Evolutionary conservation across 2,888 invertebrate species (phyloP).

Genomic region (Homarus gammarus): DNA sequence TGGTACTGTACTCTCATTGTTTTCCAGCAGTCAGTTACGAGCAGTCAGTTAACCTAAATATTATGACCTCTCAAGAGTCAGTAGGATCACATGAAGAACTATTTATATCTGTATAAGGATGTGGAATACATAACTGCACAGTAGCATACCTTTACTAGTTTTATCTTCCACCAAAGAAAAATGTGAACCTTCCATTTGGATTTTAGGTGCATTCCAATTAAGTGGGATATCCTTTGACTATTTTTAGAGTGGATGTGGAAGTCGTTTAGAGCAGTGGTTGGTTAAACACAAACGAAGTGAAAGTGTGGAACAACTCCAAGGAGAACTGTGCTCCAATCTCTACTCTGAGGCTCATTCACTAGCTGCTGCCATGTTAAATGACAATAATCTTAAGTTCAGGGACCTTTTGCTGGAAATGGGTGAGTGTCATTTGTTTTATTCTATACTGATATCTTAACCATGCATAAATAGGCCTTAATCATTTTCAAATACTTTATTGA

Average conservation of each 20-base stretch:
- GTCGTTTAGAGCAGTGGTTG: constrained; percentile 58
- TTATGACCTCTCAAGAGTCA: no score
- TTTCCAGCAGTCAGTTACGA: no score
- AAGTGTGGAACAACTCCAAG: constrained; percentile 64
- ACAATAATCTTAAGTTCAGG: constrained; percentile 24
- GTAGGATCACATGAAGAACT: no score
- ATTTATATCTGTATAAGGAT: no score
- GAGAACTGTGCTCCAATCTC: constrained; percentile 59
- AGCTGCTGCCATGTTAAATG: constrained; percentile 3
- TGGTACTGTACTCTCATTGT: no score
- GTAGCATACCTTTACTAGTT: no score
- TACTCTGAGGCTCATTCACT: constrained; percentile 33
- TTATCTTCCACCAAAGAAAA: no score
- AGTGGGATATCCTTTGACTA: not conserved
- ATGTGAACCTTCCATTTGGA: no score
- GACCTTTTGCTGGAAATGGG: constrained; percentile 61
- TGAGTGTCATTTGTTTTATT: constrained; percentile 4
- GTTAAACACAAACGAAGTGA: constrained; percentile 52
- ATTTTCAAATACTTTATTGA: no score
- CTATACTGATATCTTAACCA: not conserved
- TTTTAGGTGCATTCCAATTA: not conserved
- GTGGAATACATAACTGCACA: no score
- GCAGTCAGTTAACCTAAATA: no score
- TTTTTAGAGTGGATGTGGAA: constrained; percentile 65
- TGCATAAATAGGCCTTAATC: no score